Base-by-base conservation (phyloP, 1,140 invertebrate species). In the Lasioglossum albipes region DNA sequence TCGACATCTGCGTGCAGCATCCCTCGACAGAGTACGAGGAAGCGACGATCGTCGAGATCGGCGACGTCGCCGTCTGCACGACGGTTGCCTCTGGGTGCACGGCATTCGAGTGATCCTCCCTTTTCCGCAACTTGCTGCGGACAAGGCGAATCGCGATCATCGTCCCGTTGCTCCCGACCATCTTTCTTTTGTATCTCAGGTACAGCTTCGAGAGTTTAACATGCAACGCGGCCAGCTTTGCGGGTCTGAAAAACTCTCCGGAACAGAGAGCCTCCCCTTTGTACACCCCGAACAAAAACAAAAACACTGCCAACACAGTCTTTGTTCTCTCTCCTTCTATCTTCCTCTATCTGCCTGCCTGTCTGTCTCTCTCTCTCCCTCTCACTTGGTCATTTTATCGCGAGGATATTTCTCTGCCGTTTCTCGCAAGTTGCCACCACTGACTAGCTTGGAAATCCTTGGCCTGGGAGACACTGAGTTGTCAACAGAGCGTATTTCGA, bases 131-230 rank as follows among this genome's bases (percentile, higher is more conserved):
- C 94, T 97, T 97, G 93, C 96, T 97, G 95, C 96, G 96, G 93
- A 97, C 96, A 95, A 97, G 96, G 93, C 96, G 96, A 90, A 97
- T 96, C 89, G 96, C 96, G 93, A 96, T 96, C 95, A 97, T 95
- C 91, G 96, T 97, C 91, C 96, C 96, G 94, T 96, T 96, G 93
- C 95, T 96, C 91, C 96, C 96, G 89, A 97, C 96, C 96, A 97
- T 96, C 86, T 94, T 79, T 42, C 7, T 94, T 84, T 92, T 93
- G 90, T 93, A 91, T 84, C 90, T 91, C 84, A 83, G 79, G 87
- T 89, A 92, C 86, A 93, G 87, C 86, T 87, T 91, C 84, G 87
- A 84, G 76, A 93, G 87, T 82, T 90, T 92, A 73, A 87, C 90
- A 49, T 72, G 41, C 87, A 69, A 85, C 84, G 86, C 27, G 88